phyloP scores from a whole-genome alignment of 2,888 invertebrate genomes.

The Pristionchus entomophagus region DNA sequence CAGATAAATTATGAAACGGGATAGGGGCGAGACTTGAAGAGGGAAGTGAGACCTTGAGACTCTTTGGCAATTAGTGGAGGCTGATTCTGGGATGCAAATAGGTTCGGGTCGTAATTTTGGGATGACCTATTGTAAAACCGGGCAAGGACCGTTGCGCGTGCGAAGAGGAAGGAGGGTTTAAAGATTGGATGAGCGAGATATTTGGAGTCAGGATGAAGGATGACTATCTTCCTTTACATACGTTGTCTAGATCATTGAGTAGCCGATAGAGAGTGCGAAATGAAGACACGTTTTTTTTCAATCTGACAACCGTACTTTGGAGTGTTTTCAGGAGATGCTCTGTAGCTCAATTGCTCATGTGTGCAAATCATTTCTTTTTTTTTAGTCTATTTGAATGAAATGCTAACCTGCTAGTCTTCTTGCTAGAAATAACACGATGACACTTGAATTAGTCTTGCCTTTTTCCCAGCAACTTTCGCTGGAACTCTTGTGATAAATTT shows the following conservation, averaged over 20 bases:
- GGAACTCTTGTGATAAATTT: background rate
- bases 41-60: background rate
- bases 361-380: too few species aligned
- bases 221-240: too few species aligned
- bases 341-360: too few species aligned
- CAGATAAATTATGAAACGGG: slow-evolving; percentile 34
- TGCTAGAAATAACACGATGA: background rate
- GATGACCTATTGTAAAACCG: background rate
- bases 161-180: too few species aligned
- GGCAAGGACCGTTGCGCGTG: background rate
- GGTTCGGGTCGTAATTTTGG: background rate
- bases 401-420: too few species aligned
- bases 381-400: too few species aligned
- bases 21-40: background rate
- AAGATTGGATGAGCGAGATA: background rate
- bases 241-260: too few species aligned
- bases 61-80: too few species aligned
- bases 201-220: background rate
- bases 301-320: too few species aligned
- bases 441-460: background rate
- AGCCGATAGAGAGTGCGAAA: too few species aligned
- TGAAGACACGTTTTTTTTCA: too few species aligned
- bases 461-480: slow-evolving; percentile 13
- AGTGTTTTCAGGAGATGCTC: too few species aligned
- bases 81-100: background rate